Evolutionary conservation across 1,140 invertebrate genomes (phyloP), one percentile per base, ranked within the genome.

Genomic region (Papilio xuthus): DNA sequence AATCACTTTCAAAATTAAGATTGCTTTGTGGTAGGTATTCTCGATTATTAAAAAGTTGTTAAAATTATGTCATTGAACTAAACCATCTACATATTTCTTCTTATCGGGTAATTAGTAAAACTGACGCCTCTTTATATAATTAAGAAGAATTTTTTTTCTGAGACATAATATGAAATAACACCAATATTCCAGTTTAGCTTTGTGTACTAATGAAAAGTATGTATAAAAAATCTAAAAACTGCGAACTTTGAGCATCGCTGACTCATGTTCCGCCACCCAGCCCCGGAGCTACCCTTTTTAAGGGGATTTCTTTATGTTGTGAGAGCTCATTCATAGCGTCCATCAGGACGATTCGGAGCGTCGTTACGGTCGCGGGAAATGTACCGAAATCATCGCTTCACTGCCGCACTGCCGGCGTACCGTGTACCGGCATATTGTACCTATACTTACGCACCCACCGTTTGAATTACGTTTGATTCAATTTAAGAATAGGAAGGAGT

Each of bases 271-370:
- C 90, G 87, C 90, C 87, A 89, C 91, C 91, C 91, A 87, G 83
- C 91, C 91, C 91, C 87, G 83, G 83, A 86, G 90, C 86, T 94
- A 94, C 92, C 92, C 92, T 94, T 94, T 93, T 93, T 93, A 93
- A 93, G 92, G 91, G 91, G 91, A 93, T 94, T 94, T 94, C 92
- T 94, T 94, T 94, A 94, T 94, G 92, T 93, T 92, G 91, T 94
- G 92, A 94, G 92, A 94, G 91, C 92, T 94, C 92, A 93, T 94
- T 94, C 88, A 87, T 88, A 89, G 92, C 91, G 91, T 93, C 91
- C 92, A 94, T 94, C 92, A 93, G 92, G 92, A 89, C 91, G 89
- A 94, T 94, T 93, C 91, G 81, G 84, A 85, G 86, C 80, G 80
- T 90, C 91, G 90, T 94, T 94, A 93, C 91, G 92, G 92, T 93